Percentiles rank a stretch among this genome's conserved stretches.
phyloP scores from a whole-genome alignment of 2,888 invertebrate species.

The Pyrgus malvae region DNA sequence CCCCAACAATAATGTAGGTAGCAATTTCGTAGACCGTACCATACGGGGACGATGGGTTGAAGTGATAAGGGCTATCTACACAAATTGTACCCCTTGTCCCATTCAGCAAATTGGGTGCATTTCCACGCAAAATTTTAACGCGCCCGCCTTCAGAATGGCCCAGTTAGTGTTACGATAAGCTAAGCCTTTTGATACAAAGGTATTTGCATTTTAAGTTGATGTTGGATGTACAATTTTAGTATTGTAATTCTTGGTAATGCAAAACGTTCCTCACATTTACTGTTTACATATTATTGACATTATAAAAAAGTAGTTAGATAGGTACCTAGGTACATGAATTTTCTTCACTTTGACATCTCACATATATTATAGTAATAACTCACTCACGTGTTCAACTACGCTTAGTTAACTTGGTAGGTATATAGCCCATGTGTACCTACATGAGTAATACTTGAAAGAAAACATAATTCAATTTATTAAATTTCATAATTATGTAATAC shows the following conservation, averaged over 20 bases:
- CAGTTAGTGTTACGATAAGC: conserved; percentile 39
- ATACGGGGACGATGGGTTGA: conserved; percentile 58
- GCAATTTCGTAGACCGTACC: conserved; percentile 57
- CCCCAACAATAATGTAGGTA: not conserved
- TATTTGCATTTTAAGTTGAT: conserved; percentile 30
- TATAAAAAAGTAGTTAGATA: too few species aligned
- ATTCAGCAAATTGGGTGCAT: conserved; percentile 75
- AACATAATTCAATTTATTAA: too few species aligned
- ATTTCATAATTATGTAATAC: too few species aligned
- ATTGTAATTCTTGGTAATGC: not conserved
- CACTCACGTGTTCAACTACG: too few species aligned
- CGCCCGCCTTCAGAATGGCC: conserved; percentile 54
- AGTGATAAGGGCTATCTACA: conserved; percentile 72
- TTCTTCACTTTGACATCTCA: too few species aligned
- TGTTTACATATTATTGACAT: too few species aligned
- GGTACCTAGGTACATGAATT: too few species aligned
- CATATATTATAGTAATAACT: too few species aligned
- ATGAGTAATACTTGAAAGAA: too few species aligned
- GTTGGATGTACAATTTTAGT: conserved; percentile 14
- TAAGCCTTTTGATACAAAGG: conserved; percentile 31
- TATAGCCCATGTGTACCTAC: too few species aligned
- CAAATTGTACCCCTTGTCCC: conserved; percentile 74
- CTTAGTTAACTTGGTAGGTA: too few species aligned
- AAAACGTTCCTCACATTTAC: not conserved
- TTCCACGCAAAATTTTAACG: conserved; percentile 72